phyloP scores from a whole-genome alignment of 1,140 invertebrate species.

The Drosophila watanabei region DNA sequence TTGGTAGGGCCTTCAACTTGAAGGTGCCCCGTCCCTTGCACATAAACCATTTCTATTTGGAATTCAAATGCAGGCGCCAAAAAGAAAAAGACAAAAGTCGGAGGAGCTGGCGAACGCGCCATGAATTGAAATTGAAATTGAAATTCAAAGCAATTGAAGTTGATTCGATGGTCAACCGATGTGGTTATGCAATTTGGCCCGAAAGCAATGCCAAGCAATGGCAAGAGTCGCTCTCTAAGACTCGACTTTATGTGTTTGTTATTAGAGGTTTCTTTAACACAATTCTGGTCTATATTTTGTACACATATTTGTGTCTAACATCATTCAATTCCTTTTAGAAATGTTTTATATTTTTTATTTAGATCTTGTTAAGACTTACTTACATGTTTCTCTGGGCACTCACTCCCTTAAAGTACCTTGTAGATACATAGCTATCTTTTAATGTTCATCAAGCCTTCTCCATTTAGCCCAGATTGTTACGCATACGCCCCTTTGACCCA shows the following conservation, averaged over 20 bases:
- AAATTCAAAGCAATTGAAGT: constrained; percentile 74
- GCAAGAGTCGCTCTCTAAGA: neutral
- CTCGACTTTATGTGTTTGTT: neutral
- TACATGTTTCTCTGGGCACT: neutral
- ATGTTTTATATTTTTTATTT: neutral
- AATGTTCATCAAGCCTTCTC: neutral
- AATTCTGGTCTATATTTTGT: neutral
- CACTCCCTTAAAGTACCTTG: neutral
- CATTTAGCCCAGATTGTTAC: constrained; percentile 25
- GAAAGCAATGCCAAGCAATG: constrained; percentile 45
- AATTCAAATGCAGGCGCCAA: constrained; percentile 56
- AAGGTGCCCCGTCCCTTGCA: constrained; percentile 40
- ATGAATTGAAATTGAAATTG: constrained; percentile 62
- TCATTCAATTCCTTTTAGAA: neutral
- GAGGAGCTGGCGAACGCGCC: constrained; percentile 38
- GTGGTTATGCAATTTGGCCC: constrained; percentile 47
- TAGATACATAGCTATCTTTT: neutral
- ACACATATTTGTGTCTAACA: neutral
- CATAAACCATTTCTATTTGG: constrained; percentile 62
- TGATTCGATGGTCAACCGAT: constrained; percentile 43
- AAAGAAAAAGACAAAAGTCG: neutral
- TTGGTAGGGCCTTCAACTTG: constrained; percentile 56
- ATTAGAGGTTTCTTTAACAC: neutral
- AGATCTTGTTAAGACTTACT: no score
- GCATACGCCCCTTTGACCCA: constrained; percentile 62